Percentiles rank a stretch among this genome's conserved stretches.
Evolutionary conservation across 2,113 vertebrate genomes (phyloP).

Genomic region (Pedionomus torquatus): DNA sequence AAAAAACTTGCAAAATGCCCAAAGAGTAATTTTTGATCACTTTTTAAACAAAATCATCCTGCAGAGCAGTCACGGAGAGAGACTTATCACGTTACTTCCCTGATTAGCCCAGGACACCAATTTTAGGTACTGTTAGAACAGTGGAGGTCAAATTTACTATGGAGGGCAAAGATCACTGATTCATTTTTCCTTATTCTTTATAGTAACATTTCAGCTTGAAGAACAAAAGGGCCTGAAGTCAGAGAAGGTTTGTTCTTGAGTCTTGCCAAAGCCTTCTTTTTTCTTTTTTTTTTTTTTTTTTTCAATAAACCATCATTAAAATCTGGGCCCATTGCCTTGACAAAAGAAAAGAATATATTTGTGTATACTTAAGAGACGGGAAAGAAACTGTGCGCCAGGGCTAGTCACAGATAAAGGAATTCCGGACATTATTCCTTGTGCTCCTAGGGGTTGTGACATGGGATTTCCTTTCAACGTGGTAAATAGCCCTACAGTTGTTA

Average conservation of each 20-base stretch:
- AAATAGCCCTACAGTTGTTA: slow-evolving; percentile 50
- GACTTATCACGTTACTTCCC: background rate
- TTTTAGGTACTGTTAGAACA: slow-evolving; percentile 24
- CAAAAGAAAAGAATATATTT: slow-evolving; percentile 65
- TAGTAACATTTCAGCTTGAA: slow-evolving; percentile 60
- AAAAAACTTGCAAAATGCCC: background rate
- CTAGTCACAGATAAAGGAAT: slow-evolving; percentile 80
- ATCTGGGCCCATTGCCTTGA: slow-evolving; percentile 25
- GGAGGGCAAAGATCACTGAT: slow-evolving; percentile 49
- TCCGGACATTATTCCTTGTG: slow-evolving; percentile 80
- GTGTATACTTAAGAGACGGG: slow-evolving; percentile 68
- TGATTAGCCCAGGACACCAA: slow-evolving; percentile 6
- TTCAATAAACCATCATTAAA: slow-evolving; percentile 51
- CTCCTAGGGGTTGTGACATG: slow-evolving; percentile 72
- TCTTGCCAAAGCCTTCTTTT: background rate
- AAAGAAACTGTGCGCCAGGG: slow-evolving; percentile 59
- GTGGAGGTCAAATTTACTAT: slow-evolving; percentile 65
- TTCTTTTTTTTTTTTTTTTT: background rate
- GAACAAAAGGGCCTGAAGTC: slow-evolving; percentile 55
- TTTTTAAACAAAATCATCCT: background rate
- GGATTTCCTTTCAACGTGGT: slow-evolving; percentile 76
- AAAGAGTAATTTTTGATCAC: background rate
- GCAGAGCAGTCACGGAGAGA: background rate
- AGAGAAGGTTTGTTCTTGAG: slow-evolving; percentile 50
- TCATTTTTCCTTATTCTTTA: slow-evolving; percentile 59